Conservation (phyloP, 2,797 vertebrate genomes). For the Brachyalestes nurse region DNA sequence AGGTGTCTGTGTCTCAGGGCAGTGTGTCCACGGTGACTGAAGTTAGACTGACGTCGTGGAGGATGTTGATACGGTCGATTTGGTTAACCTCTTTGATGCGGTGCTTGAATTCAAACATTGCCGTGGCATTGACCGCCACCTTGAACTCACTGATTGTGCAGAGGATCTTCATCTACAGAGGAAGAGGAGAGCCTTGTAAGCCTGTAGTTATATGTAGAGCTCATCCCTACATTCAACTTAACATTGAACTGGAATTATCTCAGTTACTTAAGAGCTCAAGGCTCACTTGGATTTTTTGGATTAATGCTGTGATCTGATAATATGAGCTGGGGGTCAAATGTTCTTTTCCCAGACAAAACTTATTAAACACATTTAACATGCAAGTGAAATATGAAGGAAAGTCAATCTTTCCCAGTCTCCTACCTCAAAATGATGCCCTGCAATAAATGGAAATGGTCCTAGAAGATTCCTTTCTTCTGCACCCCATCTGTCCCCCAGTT, state of each 20-base stretch:
- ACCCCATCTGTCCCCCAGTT: conserved; percentile 78
- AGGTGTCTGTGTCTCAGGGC: conserved; percentile 60
- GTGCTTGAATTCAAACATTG: conserved; percentile 86
- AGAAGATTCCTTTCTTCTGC: conserved; percentile 77
- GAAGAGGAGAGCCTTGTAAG: conserved; percentile 17
- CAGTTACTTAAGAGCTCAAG: not conserved
- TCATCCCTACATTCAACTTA: conserved; percentile 27
- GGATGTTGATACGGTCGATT: conserved; percentile 82
- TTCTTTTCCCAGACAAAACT: not conserved
- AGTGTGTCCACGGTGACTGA: conserved; percentile 77
- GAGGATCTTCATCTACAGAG: conserved; percentile 82
- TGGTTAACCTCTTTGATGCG: conserved; percentile 82
- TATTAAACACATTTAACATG: not conserved
- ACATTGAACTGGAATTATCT: conserved; percentile 8
- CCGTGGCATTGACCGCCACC: conserved; percentile 85
- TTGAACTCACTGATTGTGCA: conserved; percentile 82
- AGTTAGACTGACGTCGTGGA: conserved; percentile 84
- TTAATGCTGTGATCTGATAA: not conserved
- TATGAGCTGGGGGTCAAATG: not conserved
- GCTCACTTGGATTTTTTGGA: not conserved
- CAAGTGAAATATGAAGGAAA: not conserved
- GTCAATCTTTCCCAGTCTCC: conserved; percentile 32
- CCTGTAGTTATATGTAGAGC: conserved; percentile 28
- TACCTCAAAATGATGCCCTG: conserved; percentile 81
- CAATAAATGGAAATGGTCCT: conserved; percentile 75